Evolutionary conservation across 2,888 invertebrate species (phyloP), one percentile per base, ranked within the genome.

Genomic region (Leucophenga maculata): DNA sequence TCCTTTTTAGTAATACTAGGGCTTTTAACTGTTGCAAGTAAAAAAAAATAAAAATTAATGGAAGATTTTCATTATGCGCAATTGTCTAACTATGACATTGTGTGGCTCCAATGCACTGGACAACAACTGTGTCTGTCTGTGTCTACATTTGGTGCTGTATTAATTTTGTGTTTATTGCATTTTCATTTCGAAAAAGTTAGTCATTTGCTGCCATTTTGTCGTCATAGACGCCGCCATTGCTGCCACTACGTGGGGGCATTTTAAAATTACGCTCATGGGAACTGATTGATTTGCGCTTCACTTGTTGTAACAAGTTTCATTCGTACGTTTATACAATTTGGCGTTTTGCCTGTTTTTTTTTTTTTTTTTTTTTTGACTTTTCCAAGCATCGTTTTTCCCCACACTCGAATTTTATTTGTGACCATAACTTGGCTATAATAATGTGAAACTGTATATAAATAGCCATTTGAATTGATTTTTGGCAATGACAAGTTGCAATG

Each of bases 221-320:
- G 9, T 26, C 48, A 54, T 22, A 44, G 22, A 13, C n/a, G 20
- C 44, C 62, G 46, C 31, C 57, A 26, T 26, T 26, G 31, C 31
- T 14, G 26, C 69, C 68, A 70, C 31, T 75, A 78, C 76, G 76
- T 77, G 79, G 78, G 75, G 80, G 76, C 74, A 79, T 76, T 79
- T 78, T 74, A 69, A 78, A 82, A 82, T 79, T 78, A 78, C 72
- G 82, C 82, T 78, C 83, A 83, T 82, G 82, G 83, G 82, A 82
- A 83, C 82, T 80, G 83, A 80, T 82, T 83, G 82, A 82, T 82
- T 81, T 80, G 78, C 74, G 79, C 80, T 60, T 75, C 76, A 77
- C 78, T 81, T 76, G 70, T 62, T 78, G 73, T 65, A 77, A 20
- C 59, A 52, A 59, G 65, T 65, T 65, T 65, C 31, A 31, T 65